Base-by-base conservation (phyloP, 2,888 invertebrate species). In the Pecten maximus region DNA sequence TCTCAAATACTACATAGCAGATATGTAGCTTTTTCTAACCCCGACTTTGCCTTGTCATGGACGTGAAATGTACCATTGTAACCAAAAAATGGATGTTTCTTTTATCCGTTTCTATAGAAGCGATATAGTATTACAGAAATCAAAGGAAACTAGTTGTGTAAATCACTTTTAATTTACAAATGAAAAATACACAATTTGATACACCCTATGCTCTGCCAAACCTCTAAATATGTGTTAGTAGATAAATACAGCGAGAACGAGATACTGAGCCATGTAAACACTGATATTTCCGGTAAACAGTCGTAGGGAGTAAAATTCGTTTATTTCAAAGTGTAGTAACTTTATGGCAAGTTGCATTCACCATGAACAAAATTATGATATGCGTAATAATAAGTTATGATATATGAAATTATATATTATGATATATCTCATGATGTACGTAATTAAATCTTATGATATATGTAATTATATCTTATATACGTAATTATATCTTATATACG, bases 111-210 rank as follows among this genome's bases (percentile, higher is more conserved):
- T 28, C 74, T 35, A 74, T 28, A 74, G 74, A 74, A 74, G 74
- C 74, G 35, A 10, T 28, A 74, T 74, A 74, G 2, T 74, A 35
- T 74, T 74, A 74, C 74, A 74, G 28, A 74, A 35, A 74, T 74
- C 74, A 74, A 74, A 74, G 35, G 35, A 74, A 74, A 74, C 74
- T 74, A 74, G 74, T 35, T 35, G 74, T 74, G 74, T 74, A 74
- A 74, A 74, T 74, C 74, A 74, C 74, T 74, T 74, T 74, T 74
- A 74, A 74, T 74, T 74, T 74, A 74, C 74, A 74, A 74, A 74
- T 74, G 74, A 74, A 74, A 74, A 74, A 74, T 74, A 28, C 74
- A 74, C 74, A 74, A 74, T 74, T 74, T 74, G 74, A 74, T 74
- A 74, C 74, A 74, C 74, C 15, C 74, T 74, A 3, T 35, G 74